Evolutionary conservation across 2,797 vertebrate genomes (phyloP).

Genomic region (Allobates femoralis): DNA sequence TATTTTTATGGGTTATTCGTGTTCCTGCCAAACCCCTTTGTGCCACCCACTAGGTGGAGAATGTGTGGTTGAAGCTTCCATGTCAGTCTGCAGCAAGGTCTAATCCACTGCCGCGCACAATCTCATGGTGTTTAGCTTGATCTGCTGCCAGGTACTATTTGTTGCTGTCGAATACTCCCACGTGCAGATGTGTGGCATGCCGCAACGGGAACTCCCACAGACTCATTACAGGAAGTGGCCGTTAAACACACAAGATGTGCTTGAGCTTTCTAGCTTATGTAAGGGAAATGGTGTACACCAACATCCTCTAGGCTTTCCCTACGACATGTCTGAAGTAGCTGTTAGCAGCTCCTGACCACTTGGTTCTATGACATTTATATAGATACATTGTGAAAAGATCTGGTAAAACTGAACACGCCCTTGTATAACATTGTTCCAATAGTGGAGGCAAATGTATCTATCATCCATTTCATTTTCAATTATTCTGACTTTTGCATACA

Average conservation of each 20-base stretch:
- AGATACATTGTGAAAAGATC: neutral
- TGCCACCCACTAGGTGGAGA: conserved; percentile 42
- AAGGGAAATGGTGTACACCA: conserved; percentile 20
- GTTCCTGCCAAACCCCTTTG: conserved; percentile 18
- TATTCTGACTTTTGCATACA: neutral
- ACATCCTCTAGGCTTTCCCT: neutral
- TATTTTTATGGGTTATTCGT: neutral
- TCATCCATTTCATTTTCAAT: no score
- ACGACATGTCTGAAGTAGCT: neutral
- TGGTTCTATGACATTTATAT: neutral
- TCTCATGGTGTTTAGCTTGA: conserved; percentile 38
- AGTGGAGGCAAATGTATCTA: neutral
- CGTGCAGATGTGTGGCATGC: conserved; percentile 32
- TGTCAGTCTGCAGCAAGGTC: conserved; percentile 18
- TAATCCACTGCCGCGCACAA: conserved; percentile 40
- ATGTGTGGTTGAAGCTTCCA: conserved; percentile 29
- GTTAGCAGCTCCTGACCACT: neutral
- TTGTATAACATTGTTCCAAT: neutral
- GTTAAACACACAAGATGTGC: conserved; percentile 5
- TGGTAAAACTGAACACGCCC: neutral
- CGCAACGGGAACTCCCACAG: conserved; percentile 46
- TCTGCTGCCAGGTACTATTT: conserved; percentile 50
- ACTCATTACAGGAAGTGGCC: conserved; percentile 37
- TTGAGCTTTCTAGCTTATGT: neutral
- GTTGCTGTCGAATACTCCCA: conserved; percentile 23